Conservation (phyloP, 1,140 invertebrate species). For the Spodoptera litura region DNA sequence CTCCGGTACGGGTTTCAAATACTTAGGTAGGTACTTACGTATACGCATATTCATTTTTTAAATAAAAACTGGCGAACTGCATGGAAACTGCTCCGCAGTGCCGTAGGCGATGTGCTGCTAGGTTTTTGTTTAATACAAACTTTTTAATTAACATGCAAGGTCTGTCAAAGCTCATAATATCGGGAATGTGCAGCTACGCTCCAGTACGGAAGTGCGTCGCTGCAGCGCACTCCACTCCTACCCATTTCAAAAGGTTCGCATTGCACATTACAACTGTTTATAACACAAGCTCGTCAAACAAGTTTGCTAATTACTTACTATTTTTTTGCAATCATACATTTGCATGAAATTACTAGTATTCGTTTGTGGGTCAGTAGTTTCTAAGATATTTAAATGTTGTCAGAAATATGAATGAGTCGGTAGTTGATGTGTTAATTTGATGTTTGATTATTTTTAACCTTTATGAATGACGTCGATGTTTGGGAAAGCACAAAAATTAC, state of each 20-base stretch:
- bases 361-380: conserved; percentile 31
- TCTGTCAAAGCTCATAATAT: conserved; percentile 62
- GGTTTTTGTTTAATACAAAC: conserved; percentile 44
- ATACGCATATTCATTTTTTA: conserved; percentile 21
- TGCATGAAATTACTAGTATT: conserved; percentile 28
- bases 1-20: neutral
- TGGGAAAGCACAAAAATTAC: neutral
- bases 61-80: conserved; percentile 28
- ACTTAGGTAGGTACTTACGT: neutral
- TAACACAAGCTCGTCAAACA: conserved; percentile 30
- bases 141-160: conserved; percentile 65
- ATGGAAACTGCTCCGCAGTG: conserved; percentile 4
- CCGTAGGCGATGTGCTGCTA: conserved; percentile 7
- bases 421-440: neutral
- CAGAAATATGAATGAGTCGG: conserved; percentile 1
- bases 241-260: conserved; percentile 21
- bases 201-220: conserved; percentile 21
- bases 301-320: conserved; percentile 27
- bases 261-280: conserved; percentile 24
- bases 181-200: conserved; percentile 41
- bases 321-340: conserved; percentile 36
- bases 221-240: neutral
- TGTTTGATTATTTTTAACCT: conserved; percentile 8
- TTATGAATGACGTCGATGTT: neutral
- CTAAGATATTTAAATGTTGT: conserved; percentile 19